These are phyloP conservation scores for Phallusia fumigata DNA, from an alignment of 23 tunicate species.

Conservation along the genomic window DNA sequence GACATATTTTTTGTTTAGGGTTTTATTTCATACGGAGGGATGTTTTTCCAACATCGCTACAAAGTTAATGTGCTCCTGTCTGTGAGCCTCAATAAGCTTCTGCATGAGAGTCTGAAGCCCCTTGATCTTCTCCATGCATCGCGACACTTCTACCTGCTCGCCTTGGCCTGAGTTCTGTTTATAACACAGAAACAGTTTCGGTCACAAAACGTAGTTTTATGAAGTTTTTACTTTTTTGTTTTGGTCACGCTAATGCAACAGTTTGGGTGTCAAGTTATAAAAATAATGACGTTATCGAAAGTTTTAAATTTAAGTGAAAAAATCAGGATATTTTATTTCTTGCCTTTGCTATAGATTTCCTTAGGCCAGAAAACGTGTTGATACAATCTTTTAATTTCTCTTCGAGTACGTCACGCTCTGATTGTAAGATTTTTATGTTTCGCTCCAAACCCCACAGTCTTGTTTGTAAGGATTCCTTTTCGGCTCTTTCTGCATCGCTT, in stretches of 20 bases:
- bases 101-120: constrained; percentile 77
- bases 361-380: constrained; percentile 65
- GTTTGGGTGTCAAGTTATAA: too few species aligned
- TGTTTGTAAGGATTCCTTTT: constrained; percentile 77
- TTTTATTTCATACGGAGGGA: constrained; percentile 38
- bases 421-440: constrained; percentile 70
- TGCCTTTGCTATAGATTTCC: constrained; percentile 64
- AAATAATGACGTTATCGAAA: too few species aligned
- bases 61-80: constrained; percentile 81
- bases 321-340: background rate
- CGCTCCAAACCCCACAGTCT: constrained; percentile 77
- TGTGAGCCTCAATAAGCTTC: constrained; percentile 82
- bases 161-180: constrained; percentile 65
- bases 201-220: too few species aligned
- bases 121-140: constrained; percentile 83
- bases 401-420: constrained; percentile 77
- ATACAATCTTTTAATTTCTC: constrained; percentile 83
- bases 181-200: too few species aligned
- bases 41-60: constrained; percentile 80
- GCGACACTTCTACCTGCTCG: constrained; percentile 49
- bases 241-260: too few species aligned
- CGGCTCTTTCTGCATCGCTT: constrained; percentile 69
- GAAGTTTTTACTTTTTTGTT: too few species aligned
- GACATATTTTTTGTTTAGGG: too few species aligned
- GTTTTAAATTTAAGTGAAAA: too few species aligned